phyloP scores from a whole-genome alignment of 2,797 vertebrate genomes.

The Steatocranus sp. region DNA sequence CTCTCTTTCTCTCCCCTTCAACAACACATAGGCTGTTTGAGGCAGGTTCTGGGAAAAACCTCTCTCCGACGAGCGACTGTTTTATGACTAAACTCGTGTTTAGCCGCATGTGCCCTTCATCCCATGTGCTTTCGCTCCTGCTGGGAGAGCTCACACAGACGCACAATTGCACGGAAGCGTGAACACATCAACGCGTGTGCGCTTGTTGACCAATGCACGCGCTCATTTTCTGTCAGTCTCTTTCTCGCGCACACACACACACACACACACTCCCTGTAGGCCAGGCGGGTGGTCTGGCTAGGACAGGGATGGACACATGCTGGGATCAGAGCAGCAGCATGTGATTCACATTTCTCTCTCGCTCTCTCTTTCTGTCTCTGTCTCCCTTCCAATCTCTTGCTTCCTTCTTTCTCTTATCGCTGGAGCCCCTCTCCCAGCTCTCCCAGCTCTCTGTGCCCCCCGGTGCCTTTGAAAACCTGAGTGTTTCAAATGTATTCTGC shows the following conservation, averaged over 20 bases:
- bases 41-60: slow-evolving; percentile 52
- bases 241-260: slow-evolving; percentile 18
- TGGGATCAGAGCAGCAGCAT: slow-evolving; percentile 61
- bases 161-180: neutral
- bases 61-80: slow-evolving; percentile 19
- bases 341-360: slow-evolving; percentile 51
- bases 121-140: slow-evolving; percentile 53
- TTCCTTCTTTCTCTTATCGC: slow-evolving; percentile 37
- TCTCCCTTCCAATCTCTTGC: slow-evolving; percentile 27
- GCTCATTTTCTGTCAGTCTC: slow-evolving; percentile 18
- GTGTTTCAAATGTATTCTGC: slow-evolving; percentile 58
- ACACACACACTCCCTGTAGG: slow-evolving; percentile 43
- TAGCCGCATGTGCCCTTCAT: slow-evolving; percentile 49
- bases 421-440: slow-evolving; percentile 23
- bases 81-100: slow-evolving; percentile 55
- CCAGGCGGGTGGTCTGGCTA: slow-evolving; percentile 53
- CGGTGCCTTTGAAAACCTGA: slow-evolving; percentile 38
- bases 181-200: slow-evolving; percentile 12
- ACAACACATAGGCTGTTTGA: slow-evolving; percentile 1
- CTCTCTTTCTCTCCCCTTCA: neutral
- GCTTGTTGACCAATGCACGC: slow-evolving; percentile 24
- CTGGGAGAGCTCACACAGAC: slow-evolving; percentile 37
- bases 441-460: slow-evolving; percentile 35
- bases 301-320: slow-evolving; percentile 62
- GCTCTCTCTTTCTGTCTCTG: neutral